Percentiles rank a stretch among this genome's conserved stretches.
These are phyloP conservation scores for Sisyra nigra DNA, from an alignment of 2,888 invertebrate species.

Conservation along the genomic window DNA sequence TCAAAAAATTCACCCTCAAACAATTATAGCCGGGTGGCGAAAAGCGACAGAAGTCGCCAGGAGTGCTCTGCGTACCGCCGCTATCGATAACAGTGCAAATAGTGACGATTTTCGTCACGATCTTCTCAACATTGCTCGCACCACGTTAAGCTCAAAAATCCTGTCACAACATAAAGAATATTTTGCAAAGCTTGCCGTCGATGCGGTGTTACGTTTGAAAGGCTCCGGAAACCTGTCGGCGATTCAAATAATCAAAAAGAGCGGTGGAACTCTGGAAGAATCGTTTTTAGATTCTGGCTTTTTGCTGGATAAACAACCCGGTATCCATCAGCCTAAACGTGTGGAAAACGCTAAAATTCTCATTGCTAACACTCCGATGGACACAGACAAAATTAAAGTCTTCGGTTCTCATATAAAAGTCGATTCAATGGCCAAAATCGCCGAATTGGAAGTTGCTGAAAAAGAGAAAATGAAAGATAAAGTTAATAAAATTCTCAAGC, in stretches of 20 bases:
- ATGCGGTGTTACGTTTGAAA: constrained; percentile 87
- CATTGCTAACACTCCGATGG: constrained; percentile 99
- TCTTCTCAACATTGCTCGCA: constrained; percentile 90
- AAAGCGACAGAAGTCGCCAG: constrained; percentile 72
- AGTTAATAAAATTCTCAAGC: constrained; percentile 86
- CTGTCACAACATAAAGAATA: constrained; percentile 93
- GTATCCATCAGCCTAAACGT: constrained; percentile 92
- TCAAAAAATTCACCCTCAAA: constrained; percentile 95
- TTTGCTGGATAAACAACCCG: constrained; percentile 90
- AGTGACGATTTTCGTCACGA: constrained; percentile 67
- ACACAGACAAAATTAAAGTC: constrained; percentile 98
- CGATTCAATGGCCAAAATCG: constrained; percentile 87
- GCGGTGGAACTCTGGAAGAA: constrained; percentile 82
- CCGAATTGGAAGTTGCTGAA: constrained; percentile 93
- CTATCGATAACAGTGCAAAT: constrained; percentile 71
- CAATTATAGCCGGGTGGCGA: constrained; percentile 92
- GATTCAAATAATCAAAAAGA: constrained; percentile 95
- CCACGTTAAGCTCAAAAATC: constrained; percentile 96
- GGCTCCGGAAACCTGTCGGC: constrained; percentile 90
- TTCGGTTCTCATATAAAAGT: constrained; percentile 93
- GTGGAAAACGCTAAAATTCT: constrained; percentile 93
- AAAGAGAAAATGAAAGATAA: constrained; percentile 99
- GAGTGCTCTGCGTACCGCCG: constrained; percentile 59
- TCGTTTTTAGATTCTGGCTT: constrained; percentile 86
- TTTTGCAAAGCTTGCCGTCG: constrained; percentile 88